Conservation (phyloP, 2,113 vertebrate genomes). For the Chaenocephalus aceratus region DNA sequence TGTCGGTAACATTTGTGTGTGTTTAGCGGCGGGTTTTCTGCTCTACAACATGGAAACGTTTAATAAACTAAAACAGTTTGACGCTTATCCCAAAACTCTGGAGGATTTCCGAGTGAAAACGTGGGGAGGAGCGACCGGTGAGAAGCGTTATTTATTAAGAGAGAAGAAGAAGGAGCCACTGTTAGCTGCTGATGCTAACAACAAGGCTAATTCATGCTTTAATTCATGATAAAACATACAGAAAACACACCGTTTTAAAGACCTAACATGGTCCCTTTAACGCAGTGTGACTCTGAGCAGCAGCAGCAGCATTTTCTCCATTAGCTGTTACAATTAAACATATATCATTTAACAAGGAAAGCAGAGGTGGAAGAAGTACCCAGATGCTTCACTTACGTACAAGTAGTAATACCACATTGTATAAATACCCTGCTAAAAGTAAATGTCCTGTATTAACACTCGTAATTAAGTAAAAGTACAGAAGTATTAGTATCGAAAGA, state of each 20-base stretch:
- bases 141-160: constrained; percentile 56
- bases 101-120: constrained; percentile 98
- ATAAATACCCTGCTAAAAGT: no score
- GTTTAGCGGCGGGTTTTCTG: constrained; percentile 31
- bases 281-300: background rate
- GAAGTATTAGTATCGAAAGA: no score
- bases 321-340: background rate
- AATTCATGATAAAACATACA: accelerated
- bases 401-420: no score
- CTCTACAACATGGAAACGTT: constrained; percentile 88
- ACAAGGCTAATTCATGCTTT: constrained; percentile 44
- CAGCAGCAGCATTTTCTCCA: background rate
- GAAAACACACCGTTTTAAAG: background rate
- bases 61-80: constrained; percentile 92
- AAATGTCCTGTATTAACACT: no score
- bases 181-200: constrained; percentile 67
- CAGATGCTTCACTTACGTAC: no score
- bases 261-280: accelerated
- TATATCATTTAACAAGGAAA: no score
- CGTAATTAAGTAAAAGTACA: no score
- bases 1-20: constrained; percentile 41
- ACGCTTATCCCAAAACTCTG: constrained; percentile 96
- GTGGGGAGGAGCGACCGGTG: constrained; percentile 94
- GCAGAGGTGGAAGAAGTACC: no score
- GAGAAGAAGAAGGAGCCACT: constrained; percentile 19